phyloP scores from a whole-genome alignment of 2,113 vertebrate genomes.

The Elanus axillaris region DNA sequence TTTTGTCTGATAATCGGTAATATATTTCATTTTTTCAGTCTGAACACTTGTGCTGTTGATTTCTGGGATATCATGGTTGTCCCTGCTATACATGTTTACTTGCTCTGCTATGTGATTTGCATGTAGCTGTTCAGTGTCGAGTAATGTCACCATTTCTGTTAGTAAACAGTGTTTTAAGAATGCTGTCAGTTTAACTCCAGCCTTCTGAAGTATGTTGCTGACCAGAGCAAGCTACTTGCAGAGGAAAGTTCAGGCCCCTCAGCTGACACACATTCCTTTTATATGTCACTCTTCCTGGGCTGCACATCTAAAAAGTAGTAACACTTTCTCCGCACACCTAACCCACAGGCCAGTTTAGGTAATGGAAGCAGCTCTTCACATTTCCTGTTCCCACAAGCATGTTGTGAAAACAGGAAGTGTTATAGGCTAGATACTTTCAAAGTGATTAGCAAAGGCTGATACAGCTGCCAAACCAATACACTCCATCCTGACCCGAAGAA shows the following conservation, averaged over 20 bases:
- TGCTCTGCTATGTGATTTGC: not conserved
- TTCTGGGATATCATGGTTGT: constrained; percentile 21
- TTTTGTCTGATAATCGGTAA: not conserved
- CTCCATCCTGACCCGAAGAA: not conserved
- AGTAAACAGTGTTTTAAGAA: not conserved
- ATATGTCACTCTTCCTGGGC: not conserved
- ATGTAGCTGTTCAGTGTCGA: not conserved
- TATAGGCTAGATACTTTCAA: too few species aligned
- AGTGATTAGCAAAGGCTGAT: too few species aligned
- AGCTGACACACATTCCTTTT: not conserved
- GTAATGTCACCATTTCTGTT: not conserved
- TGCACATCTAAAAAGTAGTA: too few species aligned
- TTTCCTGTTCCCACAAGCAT: not conserved
- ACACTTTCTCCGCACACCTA: not conserved
- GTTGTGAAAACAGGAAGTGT: not conserved
- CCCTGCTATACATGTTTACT: not conserved
- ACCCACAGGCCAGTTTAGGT: too few species aligned
- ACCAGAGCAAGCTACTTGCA: too few species aligned
- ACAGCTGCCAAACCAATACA: not conserved
- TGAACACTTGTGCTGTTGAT: not conserved
- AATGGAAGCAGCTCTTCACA: not conserved
- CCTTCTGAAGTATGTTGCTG: too few species aligned
- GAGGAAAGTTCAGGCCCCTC: not conserved
- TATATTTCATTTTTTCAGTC: constrained; percentile 10
- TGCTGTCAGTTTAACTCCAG: not conserved